These are phyloP conservation scores for Meriones unguiculatus DNA, from an alignment of 2,113 vertebrate species.

Conservation along the genomic window DNA sequence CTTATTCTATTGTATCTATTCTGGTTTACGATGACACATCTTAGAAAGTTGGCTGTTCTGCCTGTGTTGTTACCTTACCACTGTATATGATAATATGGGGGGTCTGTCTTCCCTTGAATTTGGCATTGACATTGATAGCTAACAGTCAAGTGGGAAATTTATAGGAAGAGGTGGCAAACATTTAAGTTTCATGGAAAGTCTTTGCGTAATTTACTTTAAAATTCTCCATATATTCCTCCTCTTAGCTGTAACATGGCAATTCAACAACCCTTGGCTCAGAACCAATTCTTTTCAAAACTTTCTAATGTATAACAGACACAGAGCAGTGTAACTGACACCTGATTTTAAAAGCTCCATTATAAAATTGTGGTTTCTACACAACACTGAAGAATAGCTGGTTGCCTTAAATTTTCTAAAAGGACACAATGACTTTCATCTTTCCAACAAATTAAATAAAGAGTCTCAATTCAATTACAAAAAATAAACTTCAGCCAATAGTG, in stretches of 20 bases:
- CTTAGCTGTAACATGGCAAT: neutral
- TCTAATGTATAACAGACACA: neutral
- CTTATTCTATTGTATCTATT: neutral
- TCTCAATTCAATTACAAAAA: slow-evolving; percentile 78
- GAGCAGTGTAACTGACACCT: slow-evolving; percentile 24
- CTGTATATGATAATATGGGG: neutral
- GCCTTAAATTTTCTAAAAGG: slow-evolving; percentile 76
- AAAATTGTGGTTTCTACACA: slow-evolving; percentile 85
- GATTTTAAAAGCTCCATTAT: slow-evolving; percentile 78
- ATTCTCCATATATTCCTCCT: neutral
- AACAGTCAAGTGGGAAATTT: neutral
- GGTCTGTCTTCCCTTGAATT: neutral
- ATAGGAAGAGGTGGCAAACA: neutral
- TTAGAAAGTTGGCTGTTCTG: neutral
- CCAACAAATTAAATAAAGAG: slow-evolving; percentile 81
- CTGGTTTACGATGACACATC: neutral
- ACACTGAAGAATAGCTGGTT: slow-evolving; percentile 81
- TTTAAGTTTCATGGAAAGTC: neutral
- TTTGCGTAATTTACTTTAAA: neutral
- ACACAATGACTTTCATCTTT: slow-evolving; percentile 79
- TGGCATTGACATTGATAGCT: slow-evolving; percentile 16
- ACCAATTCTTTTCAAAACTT: neutral
- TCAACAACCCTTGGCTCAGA: neutral
- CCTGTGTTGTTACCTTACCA: neutral
- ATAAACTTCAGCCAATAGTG: slow-evolving; percentile 66